A percentile compares a stretch with the other conserved stretches of the same genome.
These are phyloP conservation scores for Miopithecus talapoin DNA, from an alignment of 2,797 vertebrate genomes.

Conservation along the genomic window DNA sequence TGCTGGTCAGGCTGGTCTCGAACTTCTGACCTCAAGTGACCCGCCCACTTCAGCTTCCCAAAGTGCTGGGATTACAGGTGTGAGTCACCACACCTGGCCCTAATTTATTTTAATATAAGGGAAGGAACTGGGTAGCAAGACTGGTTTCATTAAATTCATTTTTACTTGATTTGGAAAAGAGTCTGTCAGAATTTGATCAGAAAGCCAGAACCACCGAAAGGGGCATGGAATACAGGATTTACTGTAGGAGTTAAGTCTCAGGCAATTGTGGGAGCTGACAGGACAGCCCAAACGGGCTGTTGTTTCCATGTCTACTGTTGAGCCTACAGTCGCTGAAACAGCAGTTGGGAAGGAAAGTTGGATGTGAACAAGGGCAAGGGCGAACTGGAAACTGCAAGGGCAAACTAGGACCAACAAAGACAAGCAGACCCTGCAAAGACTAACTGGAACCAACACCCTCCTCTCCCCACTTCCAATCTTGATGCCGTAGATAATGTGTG, in stretches of 20 bases:
- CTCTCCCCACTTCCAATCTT: not conserved
- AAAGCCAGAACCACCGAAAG: not conserved
- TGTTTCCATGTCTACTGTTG: not conserved
- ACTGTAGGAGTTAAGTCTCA: not conserved
- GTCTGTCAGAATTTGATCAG: not conserved
- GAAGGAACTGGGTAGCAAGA: not conserved
- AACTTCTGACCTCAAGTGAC: too few species aligned
- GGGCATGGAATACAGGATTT: not conserved
- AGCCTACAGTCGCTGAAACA: not conserved
- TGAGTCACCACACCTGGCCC: too few species aligned
- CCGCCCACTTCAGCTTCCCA: too few species aligned
- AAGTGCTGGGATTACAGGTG: too few species aligned
- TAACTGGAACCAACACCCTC: not conserved
- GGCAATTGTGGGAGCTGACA: not conserved
- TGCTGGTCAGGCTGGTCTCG: too few species aligned
- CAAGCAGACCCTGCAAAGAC: not conserved
- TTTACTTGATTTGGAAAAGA: not conserved
- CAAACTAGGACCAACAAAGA: not conserved
- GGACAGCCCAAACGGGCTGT: not conserved
- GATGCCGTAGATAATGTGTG: rapidly evolving
- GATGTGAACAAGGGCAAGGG: not conserved
- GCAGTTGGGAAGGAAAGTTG: not conserved
- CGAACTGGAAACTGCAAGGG: not conserved
- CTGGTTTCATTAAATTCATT: not conserved
- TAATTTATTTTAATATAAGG: not conserved